Percentiles rank a stretch among this genome's conserved stretches.
These are phyloP conservation scores for Andrena minutula DNA, from an alignment of 2,888 invertebrate genomes.

Conservation along the genomic window DNA sequence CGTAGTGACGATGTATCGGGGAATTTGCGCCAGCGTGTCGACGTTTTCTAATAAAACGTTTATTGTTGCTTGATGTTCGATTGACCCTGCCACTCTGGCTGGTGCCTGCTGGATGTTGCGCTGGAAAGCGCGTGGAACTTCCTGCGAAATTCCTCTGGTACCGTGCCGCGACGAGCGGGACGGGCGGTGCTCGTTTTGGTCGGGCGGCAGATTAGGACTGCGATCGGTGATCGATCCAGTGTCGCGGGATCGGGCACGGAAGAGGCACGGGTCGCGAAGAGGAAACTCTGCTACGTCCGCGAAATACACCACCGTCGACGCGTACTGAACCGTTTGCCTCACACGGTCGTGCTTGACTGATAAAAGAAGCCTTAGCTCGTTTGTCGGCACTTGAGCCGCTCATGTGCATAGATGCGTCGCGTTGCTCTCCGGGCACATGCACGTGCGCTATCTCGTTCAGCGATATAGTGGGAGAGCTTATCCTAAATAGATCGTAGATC, in stretches of 20 bases:
- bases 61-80: slow-evolving; percentile 48
- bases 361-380: slow-evolving; percentile 72
- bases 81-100: slow-evolving; percentile 42
- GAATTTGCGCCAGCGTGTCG: slow-evolving; percentile 84
- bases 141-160: background rate
- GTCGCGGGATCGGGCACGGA: slow-evolving; percentile 18
- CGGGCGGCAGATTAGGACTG: background rate
- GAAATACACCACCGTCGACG: slow-evolving; percentile 29
- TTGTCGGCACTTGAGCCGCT: slow-evolving; percentile 62
- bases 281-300: background rate
- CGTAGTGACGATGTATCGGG: slow-evolving; percentile 78
- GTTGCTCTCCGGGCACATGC: slow-evolving; percentile 49
- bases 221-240: slow-evolving; percentile 47
- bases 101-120: background rate
- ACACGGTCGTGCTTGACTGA: slow-evolving; percentile 83
- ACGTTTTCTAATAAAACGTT: slow-evolving; percentile 69
- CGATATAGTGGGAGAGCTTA: slow-evolving; percentile 43
- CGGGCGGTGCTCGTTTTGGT: background rate
- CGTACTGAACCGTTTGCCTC: slow-evolving; percentile 74
- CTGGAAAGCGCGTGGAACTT: slow-evolving; percentile 6
- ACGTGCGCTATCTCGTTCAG: slow-evolving; percentile 67
- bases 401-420: slow-evolving; percentile 55
- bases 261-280: background rate
- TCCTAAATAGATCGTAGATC: slow-evolving; percentile 48
- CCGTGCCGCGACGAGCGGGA: background rate